Evolutionary conservation across 2,797 vertebrate genomes (phyloP), one percentile per base, ranked within the genome.

Genomic region (Diglossa cyanea): DNA sequence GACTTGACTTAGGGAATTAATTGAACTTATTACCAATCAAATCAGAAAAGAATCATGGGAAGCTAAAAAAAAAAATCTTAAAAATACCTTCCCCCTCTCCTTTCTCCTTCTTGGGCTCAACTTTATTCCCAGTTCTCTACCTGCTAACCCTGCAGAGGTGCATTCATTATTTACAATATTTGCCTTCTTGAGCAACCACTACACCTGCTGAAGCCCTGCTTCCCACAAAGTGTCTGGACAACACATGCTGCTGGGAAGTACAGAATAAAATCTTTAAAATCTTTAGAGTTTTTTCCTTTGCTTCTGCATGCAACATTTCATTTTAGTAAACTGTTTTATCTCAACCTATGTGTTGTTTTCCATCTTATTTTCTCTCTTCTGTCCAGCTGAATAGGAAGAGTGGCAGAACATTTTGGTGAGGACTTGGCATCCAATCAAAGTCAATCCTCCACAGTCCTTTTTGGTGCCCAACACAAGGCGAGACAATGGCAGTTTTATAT

Each of bases 391-490:
- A 13, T 37, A 62, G 11, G 9, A 60, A 55, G 55, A 68, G 28
- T 30, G 19, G n/a, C 30, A 30, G 16, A 55, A 9, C 6, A 7
- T 26, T 7, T n/a, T 48, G 6, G 26, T 48, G 23, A 53, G 16
- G 13, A 68, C 35, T 60, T 68, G 17, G 42, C 17, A n/a, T 50
- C 23, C 35, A 54, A 18, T 12, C 33, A 42, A 47, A 23, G 35
- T 30, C 86, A 68, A 33, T 21, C 26, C 35, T 37, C 16, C 42
- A 75, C 23, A 48, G 37, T 33, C 11, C 7, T 62, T 37, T 55
- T 15, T 30, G n/a, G 23, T 37, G 26, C 23, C 26, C 35, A 75
- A 1, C 11, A 14, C 1, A 2, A 42, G 13, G 35, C 0, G 0
- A 50, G 45, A 60, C n/a, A 19, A n/a, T 1, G 2, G 17, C 44